phyloP scores from a whole-genome alignment of 2,888 invertebrate species.

The Bugulina stolonifera region DNA sequence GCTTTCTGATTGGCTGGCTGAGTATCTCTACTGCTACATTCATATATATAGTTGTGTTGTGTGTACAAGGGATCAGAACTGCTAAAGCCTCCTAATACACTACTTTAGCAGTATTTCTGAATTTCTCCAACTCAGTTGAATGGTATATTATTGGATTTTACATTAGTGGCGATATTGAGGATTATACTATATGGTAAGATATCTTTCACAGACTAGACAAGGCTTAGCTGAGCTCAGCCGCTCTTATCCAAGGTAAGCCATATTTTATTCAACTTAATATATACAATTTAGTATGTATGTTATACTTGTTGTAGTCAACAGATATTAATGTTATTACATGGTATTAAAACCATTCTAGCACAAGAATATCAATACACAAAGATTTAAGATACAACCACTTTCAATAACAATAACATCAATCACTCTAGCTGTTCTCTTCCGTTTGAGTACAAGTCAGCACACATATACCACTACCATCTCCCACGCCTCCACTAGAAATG shows the following conservation, averaged over 20 bases:
- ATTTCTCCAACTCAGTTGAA: neutral
- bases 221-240: slow-evolving; percentile 13
- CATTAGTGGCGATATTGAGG: neutral
- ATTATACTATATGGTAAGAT: neutral
- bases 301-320: too few species aligned
- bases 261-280: too few species aligned
- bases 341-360: neutral
- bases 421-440: too few species aligned
- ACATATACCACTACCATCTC: too few species aligned
- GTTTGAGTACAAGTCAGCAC: too few species aligned
- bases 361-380: too few species aligned
- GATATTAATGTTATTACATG: neutral
- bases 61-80: slow-evolving; percentile 1
- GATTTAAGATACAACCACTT: too few species aligned
- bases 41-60: slow-evolving; percentile 1
- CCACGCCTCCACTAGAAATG: too few species aligned
- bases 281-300: too few species aligned
- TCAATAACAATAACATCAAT: too few species aligned
- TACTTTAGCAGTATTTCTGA: neutral
- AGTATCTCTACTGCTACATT: neutral
- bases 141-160: neutral
- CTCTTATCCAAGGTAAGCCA: slow-evolving; percentile 24
- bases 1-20: neutral
- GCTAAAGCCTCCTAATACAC: slow-evolving; percentile 7
- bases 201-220: neutral